phyloP scores from a whole-genome alignment of 1,140 invertebrate species.

The Cheumatopsyche charites region DNA sequence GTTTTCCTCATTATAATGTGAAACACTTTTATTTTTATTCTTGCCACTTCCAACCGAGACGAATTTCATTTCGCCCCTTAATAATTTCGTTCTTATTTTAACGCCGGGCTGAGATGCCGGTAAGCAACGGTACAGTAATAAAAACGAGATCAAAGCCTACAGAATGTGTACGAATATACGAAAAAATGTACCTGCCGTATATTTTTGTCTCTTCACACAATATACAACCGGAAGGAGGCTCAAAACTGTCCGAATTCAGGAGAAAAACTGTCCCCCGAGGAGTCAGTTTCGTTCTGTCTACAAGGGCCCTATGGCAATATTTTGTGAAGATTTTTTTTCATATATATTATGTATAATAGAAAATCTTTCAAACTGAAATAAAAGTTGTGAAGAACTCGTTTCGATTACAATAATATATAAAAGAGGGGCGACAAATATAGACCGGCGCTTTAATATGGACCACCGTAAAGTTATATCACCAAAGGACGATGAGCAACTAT shows the following conservation, averaged over 20 bases:
- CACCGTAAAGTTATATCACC: too few species aligned
- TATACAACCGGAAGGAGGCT: neutral
- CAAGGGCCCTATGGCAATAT: constrained; percentile 4
- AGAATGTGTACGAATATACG: neutral
- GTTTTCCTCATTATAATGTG: neutral
- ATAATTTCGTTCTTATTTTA: constrained; percentile 20
- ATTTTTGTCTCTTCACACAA: neutral
- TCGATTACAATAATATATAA: too few species aligned
- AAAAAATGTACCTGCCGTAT: too few species aligned
- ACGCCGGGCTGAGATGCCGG: neutral
- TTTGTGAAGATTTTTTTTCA: constrained; percentile 1
- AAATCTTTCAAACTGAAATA: constrained; percentile 18
- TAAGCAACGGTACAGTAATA: constrained; percentile 10
- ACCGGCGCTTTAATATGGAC: too few species aligned
- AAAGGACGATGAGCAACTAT: too few species aligned
- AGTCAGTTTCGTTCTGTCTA: neutral
- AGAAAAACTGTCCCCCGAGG: constrained; percentile 21
- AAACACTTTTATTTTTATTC: constrained; percentile 7
- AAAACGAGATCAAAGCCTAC: constrained; percentile 19
- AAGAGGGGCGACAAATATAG: too few species aligned
- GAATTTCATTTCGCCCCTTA: constrained; percentile 19
- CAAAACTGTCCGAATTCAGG: constrained; percentile 17
- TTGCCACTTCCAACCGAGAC: neutral
- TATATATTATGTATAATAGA: constrained; percentile 23
- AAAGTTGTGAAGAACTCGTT: too few species aligned